Percentiles rank a stretch among this genome's conserved stretches.
Conservation (phyloP, 2,797 vertebrate genomes). For the Buceros bicornis region DNA sequence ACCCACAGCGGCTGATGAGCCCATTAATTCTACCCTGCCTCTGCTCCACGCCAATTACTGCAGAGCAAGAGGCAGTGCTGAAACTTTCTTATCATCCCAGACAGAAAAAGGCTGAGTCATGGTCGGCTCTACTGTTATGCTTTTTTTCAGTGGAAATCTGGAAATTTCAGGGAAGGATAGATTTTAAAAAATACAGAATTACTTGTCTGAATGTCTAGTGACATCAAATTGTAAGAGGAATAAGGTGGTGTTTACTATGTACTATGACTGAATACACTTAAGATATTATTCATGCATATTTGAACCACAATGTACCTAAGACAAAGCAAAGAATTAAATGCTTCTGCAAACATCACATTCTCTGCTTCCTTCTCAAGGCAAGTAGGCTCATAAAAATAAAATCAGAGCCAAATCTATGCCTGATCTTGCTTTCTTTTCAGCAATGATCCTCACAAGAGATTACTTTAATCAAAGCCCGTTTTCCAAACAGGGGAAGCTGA, state of each 20-base stretch:
- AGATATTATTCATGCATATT: not conserved
- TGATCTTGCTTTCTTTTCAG: not conserved
- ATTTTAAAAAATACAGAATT: not conserved
- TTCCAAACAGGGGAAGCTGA: not conserved
- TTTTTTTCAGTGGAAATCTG: not conserved
- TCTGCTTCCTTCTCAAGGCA: not conserved
- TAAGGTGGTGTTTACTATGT: not conserved
- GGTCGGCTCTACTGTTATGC: not conserved
- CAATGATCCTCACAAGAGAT: not conserved
- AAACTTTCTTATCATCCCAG: not conserved
- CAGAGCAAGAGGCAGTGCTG: not conserved
- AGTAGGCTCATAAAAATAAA: not conserved
- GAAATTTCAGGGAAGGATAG: not conserved
- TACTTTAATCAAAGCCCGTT: not conserved
- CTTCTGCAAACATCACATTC: not conserved
- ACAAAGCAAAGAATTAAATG: conserved; percentile 13
- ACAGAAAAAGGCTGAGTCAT: conserved; percentile 32
- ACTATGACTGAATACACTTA: not conserved
- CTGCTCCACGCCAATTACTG: not conserved
- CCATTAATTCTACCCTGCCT: not conserved
- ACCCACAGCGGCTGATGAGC: not conserved
- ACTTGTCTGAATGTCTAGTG: not conserved
- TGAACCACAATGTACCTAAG: not conserved
- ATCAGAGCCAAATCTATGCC: not conserved
- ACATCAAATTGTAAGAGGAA: not conserved